Conservation (phyloP, 2,888 invertebrate species). For the Luperina nickerlii region DNA sequence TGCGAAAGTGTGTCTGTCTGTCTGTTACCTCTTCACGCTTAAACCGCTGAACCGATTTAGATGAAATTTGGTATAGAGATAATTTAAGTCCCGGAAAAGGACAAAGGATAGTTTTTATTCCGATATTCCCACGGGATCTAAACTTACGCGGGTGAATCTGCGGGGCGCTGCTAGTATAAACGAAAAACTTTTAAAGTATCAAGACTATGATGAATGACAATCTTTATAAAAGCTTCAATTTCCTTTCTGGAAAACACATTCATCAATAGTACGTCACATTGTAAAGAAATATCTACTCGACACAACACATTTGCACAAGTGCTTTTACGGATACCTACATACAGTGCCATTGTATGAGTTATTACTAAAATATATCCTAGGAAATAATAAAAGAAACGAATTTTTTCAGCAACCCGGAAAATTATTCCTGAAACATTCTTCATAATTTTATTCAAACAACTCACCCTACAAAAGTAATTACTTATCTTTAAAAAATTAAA, state of each 20-base stretch:
- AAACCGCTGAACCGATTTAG: too few species aligned
- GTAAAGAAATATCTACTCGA: neutral
- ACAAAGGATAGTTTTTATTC: too few species aligned
- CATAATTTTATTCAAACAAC: conserved; percentile 14
- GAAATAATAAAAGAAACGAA: conserved; percentile 8
- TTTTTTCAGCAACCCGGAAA: neutral
- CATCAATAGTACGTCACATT: neutral
- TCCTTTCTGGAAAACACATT: neutral
- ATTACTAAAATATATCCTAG: conserved; percentile 2
- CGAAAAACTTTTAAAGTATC: neutral
- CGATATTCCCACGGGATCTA: too few species aligned
- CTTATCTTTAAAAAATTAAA: neutral
- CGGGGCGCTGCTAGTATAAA: neutral
- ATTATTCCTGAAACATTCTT: conserved; percentile 7
- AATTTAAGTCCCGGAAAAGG: too few species aligned
- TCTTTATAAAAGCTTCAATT: neutral
- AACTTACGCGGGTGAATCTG: too few species aligned
- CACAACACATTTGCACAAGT: neutral
- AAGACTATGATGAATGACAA: neutral
- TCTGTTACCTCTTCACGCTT: too few species aligned
- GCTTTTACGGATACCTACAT: neutral
- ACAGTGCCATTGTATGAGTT: neutral
- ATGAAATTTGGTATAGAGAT: too few species aligned
- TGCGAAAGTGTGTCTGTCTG: too few species aligned
- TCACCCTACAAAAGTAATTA: conserved; percentile 20